Base-by-base conservation (phyloP, 2,888 invertebrate genomes). In the Drosophila kanekoi region DNA sequence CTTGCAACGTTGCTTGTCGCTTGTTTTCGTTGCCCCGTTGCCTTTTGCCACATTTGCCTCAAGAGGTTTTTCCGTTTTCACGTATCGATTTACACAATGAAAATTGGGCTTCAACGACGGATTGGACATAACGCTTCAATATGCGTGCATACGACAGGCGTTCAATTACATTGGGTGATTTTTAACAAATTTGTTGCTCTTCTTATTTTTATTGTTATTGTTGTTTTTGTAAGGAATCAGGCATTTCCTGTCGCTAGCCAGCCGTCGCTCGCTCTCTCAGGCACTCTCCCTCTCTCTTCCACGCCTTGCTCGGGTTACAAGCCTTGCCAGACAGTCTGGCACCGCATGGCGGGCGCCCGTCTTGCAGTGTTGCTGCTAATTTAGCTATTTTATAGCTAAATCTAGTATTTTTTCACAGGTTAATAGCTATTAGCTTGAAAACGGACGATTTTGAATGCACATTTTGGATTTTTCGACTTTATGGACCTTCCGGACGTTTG, bases 51-150 rank as follows among this genome's bases (percentile, higher is more conserved):
- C 66, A 77, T 65, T 76, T 53, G 41, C 33, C 60, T 81, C 75
- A 72, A 89, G 86, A 76, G 79, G 79, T 79, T 87, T 89, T 90
- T 87, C 86, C 84, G 79, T 76, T 80, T 89, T 87, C 68, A 63
- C 48, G 63, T 60, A 85, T 90, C 83, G 71, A 52, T 68, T 90
- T 90, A 85, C 90, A 79, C 45, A 53, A 32, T 45, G 58, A 57
- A 65, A 59, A 52, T 48, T 60, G 47, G 59, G 54, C 35, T 23
- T 28, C 23, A 16, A 8, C 51, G n/a, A n/a, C 47, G 47, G 57
- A 45, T 38, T 38, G 37, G 35, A 20, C 54, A 69, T 64, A 66
- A 69, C 70, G 56, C 44, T 23, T 49, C 72, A 81, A 66, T 64
- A 45, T 76, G 60, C 63, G 16, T 62, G 63, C 75, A 66, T 68